Evolutionary conservation across 2,888 invertebrate species (phyloP).

Genomic region (Acronicta leporina): DNA sequence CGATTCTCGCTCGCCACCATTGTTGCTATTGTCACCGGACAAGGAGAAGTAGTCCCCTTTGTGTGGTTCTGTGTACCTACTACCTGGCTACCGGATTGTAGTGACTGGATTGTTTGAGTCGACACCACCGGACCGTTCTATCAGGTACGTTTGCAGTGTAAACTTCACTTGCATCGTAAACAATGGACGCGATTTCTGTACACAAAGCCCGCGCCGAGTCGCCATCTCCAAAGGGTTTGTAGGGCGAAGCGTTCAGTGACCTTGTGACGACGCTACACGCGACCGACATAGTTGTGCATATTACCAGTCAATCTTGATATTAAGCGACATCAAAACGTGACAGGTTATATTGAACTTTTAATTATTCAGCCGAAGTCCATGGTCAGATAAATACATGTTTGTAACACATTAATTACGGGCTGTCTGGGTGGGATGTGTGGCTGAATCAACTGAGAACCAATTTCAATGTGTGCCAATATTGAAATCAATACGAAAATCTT

Average conservation of each 20-base stretch:
- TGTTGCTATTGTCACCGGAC: constrained; percentile 67
- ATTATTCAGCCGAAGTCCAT: constrained; percentile 8
- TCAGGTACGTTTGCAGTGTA: constrained; percentile 70
- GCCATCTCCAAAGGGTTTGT: constrained; percentile 61
- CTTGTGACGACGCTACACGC: constrained; percentile 57
- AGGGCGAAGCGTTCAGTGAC: constrained; percentile 69
- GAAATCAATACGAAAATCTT: no score
- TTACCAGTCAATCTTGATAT: constrained; percentile 31
- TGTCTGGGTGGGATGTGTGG: background rate
- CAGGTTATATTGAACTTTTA: constrained; percentile 26
- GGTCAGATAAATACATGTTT: constrained; percentile 11
- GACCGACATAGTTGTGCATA: constrained; percentile 28
- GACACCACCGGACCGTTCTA: constrained; percentile 61
- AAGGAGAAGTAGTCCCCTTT: constrained; percentile 66
- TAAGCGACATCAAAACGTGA: constrained; percentile 12
- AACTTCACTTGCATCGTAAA: constrained; percentile 72
- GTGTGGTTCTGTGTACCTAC: constrained; percentile 62
- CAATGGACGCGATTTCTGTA: constrained; percentile 65
- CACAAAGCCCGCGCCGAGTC: constrained; percentile 55
- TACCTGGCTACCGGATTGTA: constrained; percentile 66
- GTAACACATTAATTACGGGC: constrained; percentile 22
- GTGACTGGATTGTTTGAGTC: constrained; percentile 70
- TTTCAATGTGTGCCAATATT: background rate
- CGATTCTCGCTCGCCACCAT: constrained; percentile 63
- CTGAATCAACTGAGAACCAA: background rate